Evolutionary conservation across 2,888 invertebrate genomes (phyloP), one percentile per base, ranked within the genome.

Genomic region (Xanthia togata): DNA sequence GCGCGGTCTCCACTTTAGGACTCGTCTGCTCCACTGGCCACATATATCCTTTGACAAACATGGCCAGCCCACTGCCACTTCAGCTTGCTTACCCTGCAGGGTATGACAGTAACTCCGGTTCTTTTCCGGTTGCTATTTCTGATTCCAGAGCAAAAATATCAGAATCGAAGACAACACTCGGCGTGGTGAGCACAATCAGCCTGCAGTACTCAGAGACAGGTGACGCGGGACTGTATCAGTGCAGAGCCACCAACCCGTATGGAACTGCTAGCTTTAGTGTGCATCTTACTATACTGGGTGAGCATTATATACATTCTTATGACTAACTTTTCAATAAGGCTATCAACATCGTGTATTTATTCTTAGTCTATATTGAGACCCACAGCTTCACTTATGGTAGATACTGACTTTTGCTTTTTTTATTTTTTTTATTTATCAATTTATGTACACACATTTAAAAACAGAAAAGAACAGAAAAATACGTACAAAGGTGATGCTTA

Each of bases 211-310:
- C 96, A 0, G 96, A 96, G 83, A 91, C 94, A 0, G 89, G 87
- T 2, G 96, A 97, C 70, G 96, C 95, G 0, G 97, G 97, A 0
- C 70, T 94, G 44, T 97, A 96, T 84, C 95, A 96, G 70, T 97
- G 97, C 78, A 89, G 95, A 64, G 96, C 96, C 0, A 95, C 88
- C 87, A 97, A 97, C 78, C 96, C 97, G 0, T 96, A 95, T 71
- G 97, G 97, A 3, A 87, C 94, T 2, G 93, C 96, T 0, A 91
- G 83, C 20, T 96, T 93, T 62, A 93, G 90, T 77, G 86, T 96
- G 0, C 91, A 94, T 79, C 92, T 97, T 9, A 96, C 93, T 69
- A 95, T 97, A 79, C 87, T 96, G 82, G 96, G 96, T 96, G 88
- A 90, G 88, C 47, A 20, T 60, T n/a, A 31, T 31, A 31, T 31